Percentiles rank a stretch among this genome's conserved stretches.
These are phyloP conservation scores for Vanessa cardui DNA, from an alignment of 2,888 invertebrate genomes.

Conservation along the genomic window DNA sequence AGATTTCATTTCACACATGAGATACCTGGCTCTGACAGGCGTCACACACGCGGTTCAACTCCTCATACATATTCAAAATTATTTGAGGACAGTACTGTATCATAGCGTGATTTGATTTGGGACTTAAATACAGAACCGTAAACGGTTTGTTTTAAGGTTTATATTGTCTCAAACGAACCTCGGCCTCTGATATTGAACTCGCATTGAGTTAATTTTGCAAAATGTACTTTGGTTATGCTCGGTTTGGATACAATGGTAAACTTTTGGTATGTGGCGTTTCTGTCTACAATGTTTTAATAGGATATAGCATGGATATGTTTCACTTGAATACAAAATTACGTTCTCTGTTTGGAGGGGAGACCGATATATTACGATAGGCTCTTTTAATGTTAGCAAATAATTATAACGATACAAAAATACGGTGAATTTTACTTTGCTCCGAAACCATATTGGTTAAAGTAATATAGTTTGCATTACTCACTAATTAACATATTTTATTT, in stretches of 20 bases:
- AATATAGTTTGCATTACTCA: too few species aligned
- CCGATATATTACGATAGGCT: too few species aligned
- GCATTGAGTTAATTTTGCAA: conserved; percentile 41
- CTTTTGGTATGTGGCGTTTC: conserved; percentile 31
- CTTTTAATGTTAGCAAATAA: too few species aligned
- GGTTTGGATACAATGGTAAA: conserved; percentile 32
- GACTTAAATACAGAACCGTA: conserved; percentile 24
- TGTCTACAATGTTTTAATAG: conserved; percentile 32
- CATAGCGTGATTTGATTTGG: conserved; percentile 23
- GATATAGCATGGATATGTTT: conserved; percentile 16
- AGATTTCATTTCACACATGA: conserved; percentile 37
- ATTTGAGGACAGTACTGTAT: conserved; percentile 36
- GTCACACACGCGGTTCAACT: conserved; percentile 57
- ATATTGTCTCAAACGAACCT: conserved; percentile 26
- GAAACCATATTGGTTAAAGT: too few species aligned
- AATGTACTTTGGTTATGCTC: conserved; percentile 35
- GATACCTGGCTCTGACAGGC: conserved; percentile 56
- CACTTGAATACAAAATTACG: not conserved
- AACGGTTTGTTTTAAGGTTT: conserved; percentile 13
- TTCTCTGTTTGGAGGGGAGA: not conserved
- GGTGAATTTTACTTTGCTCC: too few species aligned
- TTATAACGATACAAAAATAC: too few species aligned
- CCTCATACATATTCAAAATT: conserved; percentile 69
- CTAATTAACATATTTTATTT: too few species aligned
- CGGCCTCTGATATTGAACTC: conserved; percentile 40